Percentiles rank a stretch among this genome's conserved stretches.
These are phyloP conservation scores for Muntiacus muntjak DNA, from an alignment of 2,113 vertebrate genomes.

Conservation along the genomic window DNA sequence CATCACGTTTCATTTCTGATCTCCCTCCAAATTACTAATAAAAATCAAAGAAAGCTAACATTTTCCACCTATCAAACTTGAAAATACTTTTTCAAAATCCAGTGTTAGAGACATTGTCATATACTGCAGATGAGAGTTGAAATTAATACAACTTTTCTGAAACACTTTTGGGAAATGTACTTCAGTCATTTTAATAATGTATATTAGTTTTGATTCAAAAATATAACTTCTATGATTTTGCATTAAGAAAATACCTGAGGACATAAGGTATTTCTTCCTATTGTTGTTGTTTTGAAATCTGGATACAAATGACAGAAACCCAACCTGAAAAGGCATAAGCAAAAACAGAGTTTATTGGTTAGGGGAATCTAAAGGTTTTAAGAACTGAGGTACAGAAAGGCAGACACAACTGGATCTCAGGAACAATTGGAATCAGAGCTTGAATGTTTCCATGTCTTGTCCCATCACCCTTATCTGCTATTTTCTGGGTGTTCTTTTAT, in stretches of 20 bases:
- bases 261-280: neutral
- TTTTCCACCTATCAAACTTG: neutral
- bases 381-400: neutral
- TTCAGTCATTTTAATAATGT: neutral
- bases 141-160: neutral
- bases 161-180: neutral
- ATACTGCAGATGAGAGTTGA: neutral
- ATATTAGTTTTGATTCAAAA: neutral
- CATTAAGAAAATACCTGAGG: neutral
- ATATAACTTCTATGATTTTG: neutral
- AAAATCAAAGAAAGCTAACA: neutral
- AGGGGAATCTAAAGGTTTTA: neutral
- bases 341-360: neutral
- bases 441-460: neutral
- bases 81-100: neutral
- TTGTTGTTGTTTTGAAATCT: neutral
- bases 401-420: accelerated
- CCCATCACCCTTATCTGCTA: neutral
- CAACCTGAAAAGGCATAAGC: neutral
- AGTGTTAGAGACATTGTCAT: neutral
- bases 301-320: neutral
- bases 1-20: neutral
- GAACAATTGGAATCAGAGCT: neutral
- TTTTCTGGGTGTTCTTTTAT: neutral
- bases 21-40: neutral